Evolutionary conservation across 2,888 invertebrate species (phyloP).

Genomic region (Scaeva pyrastri): DNA sequence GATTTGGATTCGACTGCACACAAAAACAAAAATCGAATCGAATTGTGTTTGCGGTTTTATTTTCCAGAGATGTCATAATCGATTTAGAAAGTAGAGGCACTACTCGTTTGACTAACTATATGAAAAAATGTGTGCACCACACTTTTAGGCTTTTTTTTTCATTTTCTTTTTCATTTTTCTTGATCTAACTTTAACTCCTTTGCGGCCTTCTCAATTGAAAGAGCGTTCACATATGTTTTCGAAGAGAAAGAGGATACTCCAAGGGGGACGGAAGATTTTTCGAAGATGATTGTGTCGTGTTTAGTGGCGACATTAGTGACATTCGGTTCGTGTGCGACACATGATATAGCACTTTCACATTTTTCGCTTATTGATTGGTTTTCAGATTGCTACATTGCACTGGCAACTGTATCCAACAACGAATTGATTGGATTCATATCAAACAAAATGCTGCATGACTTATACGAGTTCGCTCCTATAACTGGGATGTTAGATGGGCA

Average conservation of each 20-base stretch:
- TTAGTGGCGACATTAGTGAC: constrained; percentile 59
- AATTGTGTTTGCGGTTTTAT: constrained; percentile 5
- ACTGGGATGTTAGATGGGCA: not conserved
- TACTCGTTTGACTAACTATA: too few relatives aligned
- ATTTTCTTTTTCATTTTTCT: too few relatives aligned
- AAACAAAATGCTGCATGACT: constrained; percentile 22
- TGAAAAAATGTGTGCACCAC: constrained; percentile 48
- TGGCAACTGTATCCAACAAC: not conserved
- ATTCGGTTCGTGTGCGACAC: constrained; percentile 52
- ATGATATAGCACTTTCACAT: constrained; percentile 67
- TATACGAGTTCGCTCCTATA: not conserved
- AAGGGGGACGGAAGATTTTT: constrained; percentile 32
- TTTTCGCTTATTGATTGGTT: constrained; percentile 37
- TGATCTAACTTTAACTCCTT: not conserved
- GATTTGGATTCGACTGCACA: not conserved
- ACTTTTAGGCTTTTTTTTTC: constrained; percentile 26
- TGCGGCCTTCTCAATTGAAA: not conserved
- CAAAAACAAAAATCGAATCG: not conserved
- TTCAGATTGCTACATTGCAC: constrained; percentile 23
- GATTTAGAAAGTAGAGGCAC: constrained; percentile 65
- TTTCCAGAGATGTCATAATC: constrained; percentile 69
- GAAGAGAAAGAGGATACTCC: too few relatives aligned
- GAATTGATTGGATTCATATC: constrained; percentile 46
- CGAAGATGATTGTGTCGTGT: constrained; percentile 61
- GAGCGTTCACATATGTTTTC: not conserved